A percentile compares a stretch with the other conserved stretches of the same genome.
These are phyloP conservation scores for Asobara japonica DNA, from an alignment of 1,140 invertebrate genomes.

Conservation along the genomic window DNA sequence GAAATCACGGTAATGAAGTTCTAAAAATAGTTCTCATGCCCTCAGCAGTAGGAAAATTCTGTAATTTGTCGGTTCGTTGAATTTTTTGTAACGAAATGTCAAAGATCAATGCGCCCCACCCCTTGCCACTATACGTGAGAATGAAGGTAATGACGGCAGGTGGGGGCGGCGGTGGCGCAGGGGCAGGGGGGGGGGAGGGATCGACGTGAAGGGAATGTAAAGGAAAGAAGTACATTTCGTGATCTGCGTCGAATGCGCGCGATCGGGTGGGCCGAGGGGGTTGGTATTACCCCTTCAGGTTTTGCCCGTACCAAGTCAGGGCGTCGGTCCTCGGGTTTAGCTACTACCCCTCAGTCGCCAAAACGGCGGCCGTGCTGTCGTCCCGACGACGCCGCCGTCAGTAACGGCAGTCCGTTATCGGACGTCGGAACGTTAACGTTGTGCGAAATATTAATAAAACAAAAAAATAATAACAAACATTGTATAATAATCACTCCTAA, in stretches of 20 bases:
- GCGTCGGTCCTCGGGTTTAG: constrained; percentile 9
- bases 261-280: background rate
- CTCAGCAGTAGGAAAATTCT: background rate
- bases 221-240: constrained; percentile 2
- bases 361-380: constrained; percentile 5
- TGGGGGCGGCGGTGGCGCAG: too few relatives aligned
- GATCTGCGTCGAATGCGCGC: constrained; percentile 14
- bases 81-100: background rate
- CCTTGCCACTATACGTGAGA: background rate
- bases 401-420: constrained; percentile 1
- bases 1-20: background rate
- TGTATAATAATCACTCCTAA: background rate
- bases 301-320: background rate
- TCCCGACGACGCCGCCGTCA: background rate
- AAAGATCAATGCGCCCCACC: constrained; percentile 3
- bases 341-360: constrained; percentile 10
- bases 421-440: constrained; percentile 4
- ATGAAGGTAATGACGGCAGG: background rate
- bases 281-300: background rate
- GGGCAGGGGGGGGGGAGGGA: background rate
- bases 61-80: background rate
- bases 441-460: background rate
- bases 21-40: background rate
- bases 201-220: background rate
- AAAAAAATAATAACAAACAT: background rate